These are phyloP conservation scores for Corythoichthys haematopterus DNA, from an alignment of 2,113 vertebrate genomes.

Conservation along the genomic window DNA sequence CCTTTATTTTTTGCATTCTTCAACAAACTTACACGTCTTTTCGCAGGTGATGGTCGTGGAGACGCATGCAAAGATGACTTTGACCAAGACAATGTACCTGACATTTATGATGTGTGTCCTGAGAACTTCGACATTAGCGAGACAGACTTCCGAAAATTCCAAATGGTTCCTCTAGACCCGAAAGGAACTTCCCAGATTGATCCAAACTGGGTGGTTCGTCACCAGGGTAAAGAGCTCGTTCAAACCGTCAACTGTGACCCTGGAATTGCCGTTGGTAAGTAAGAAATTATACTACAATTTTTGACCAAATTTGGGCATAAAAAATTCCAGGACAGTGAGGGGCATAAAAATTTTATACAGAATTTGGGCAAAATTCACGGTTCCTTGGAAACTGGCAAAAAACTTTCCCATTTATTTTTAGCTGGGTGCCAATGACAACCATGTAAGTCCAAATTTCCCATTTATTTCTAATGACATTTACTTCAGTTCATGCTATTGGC, in stretches of 20 bases:
- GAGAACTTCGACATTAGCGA: conserved; percentile 95
- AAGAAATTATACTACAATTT: background rate
- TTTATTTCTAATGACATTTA: too few relatives aligned
- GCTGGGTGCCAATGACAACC: too few relatives aligned
- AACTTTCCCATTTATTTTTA: too few relatives aligned
- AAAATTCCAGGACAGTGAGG: too few relatives aligned
- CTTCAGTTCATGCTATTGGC: too few relatives aligned
- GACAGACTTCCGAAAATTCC: conserved; percentile 95
- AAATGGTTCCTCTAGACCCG: conserved; percentile 98
- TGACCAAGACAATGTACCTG: conserved; percentile 90
- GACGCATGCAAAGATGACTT: conserved; percentile 97
- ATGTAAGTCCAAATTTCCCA: too few relatives aligned
- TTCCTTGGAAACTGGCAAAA: too few relatives aligned
- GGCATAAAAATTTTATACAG: too few relatives aligned
- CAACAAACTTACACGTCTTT: background rate
- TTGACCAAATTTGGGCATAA: too few relatives aligned
- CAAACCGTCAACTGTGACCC: conserved; percentile 99
- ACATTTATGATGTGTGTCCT: conserved; percentile 95
- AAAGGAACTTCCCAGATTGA: conserved; percentile 98
- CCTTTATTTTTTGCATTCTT: background rate
- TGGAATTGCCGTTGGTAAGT: conserved; percentile 90
- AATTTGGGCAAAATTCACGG: too few relatives aligned
- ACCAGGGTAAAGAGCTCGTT: conserved; percentile 97
- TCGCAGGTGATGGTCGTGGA: conserved; percentile 89
- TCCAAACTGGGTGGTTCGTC: conserved; percentile 98